Base-by-base conservation (phyloP, 2,888 invertebrate species). In the Autographa pulchrina region DNA sequence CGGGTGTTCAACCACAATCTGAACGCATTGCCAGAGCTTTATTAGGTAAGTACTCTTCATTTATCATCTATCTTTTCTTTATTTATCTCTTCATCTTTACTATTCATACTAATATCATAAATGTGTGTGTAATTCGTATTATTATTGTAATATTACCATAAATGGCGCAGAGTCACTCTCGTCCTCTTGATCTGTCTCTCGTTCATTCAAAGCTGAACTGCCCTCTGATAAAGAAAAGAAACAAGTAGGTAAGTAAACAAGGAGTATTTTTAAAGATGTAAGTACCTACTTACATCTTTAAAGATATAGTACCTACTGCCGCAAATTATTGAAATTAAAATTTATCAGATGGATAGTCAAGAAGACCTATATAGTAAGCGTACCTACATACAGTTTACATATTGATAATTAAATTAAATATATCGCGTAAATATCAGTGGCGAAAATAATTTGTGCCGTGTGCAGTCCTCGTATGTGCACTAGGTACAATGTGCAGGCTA, bases 121-220 rank as follows among this genome's bases (percentile, higher is more conserved):
- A 25, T 25, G 25, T 25, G 25, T 25, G 25, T 25, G 25, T 25
- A 25, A 25, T 25, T 25, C 1, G 3, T 25, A 25, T 25, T 3
- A 25, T 25, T 25, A n/a, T 25, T 56, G 18, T n/a, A 54, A 18
- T 41, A 16, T 85, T 79, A 92, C 92, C 90, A 89, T 85, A 80
- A 92, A 92, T 9, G 91, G 86, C 43, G 90, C 92, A 3, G 87
- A 85, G 81, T 91, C 92, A 32, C 88, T 86, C 41, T 91, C 92
- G 18, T 83, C 86, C 58, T 84, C 87, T 62, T 43, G 38, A 8
- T 82, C 86, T 56, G 69, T 8, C 16, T 83, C 84, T 13, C 68
- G 61, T 32, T 59, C 76, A 41, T 70, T 77, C 58, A n/a, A 63
- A 8, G 63, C 35, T 20, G 63, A 52, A 31, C 43, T 63, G 43